A percentile compares a stretch with the other conserved stretches of the same genome.
Conservation (phyloP, 2,888 invertebrate genomes). For the Hecatera dysodea region DNA sequence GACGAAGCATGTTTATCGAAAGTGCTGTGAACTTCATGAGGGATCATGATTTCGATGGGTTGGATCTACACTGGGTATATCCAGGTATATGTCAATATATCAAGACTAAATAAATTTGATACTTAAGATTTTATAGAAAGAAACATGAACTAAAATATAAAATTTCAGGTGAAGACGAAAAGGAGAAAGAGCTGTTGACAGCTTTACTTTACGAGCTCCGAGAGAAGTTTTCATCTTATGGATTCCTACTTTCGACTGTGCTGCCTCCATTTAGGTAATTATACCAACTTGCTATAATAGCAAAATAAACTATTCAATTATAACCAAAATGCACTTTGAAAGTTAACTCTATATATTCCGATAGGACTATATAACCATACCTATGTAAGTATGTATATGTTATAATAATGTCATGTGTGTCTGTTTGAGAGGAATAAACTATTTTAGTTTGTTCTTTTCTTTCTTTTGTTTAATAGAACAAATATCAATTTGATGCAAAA, state of each 20-base stretch:
- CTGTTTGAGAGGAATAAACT: too few species aligned
- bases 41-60: constrained; percentile 94
- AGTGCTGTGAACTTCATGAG: constrained; percentile 92
- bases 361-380: too few species aligned
- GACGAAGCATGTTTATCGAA: constrained; percentile 91
- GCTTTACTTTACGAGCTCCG: constrained; percentile 91
- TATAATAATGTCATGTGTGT: too few species aligned
- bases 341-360: too few species aligned
- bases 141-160: not conserved
- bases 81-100: constrained; percentile 85
- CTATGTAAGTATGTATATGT: too few species aligned
- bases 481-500: too few species aligned
- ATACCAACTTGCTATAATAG: not conserved
- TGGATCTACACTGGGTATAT: constrained; percentile 95
- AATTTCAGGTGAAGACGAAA: constrained; percentile 84
- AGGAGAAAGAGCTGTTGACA: constrained; percentile 90
- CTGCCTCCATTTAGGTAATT: constrained; percentile 91
- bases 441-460: too few species aligned
- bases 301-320: not conserved
- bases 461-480: too few species aligned
- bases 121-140: not conserved
- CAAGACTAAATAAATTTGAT: not conserved
- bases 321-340: not conserved
- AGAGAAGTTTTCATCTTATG: constrained; percentile 90
- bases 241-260: constrained; percentile 91